Evolutionary conservation across 2,113 vertebrate genomes (phyloP), one percentile per base, ranked within the genome.

Genomic region (Oxygymnocypris stewartii): DNA sequence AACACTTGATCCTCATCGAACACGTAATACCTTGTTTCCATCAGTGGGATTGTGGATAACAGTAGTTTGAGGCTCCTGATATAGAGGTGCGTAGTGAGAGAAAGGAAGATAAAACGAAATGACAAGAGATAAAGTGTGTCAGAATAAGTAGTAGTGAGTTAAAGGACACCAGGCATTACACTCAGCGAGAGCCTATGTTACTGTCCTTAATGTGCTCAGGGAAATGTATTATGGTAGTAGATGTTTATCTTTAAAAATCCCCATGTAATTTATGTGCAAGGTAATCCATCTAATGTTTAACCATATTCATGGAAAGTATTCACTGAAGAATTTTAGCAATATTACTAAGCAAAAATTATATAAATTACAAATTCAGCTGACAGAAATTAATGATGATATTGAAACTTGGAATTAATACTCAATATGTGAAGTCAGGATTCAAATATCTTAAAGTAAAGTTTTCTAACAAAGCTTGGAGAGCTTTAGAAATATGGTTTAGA

Each of bases 41-140:
- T 99, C 98, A 95, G 95, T 91, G 20, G 98, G 97, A 90, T 99
- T 98, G 97, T 99, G 98, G 97, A 99, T 98, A 94, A 99, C 97
- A 90, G 98, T 99, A 92, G 97, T 97, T 96, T 99, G 98, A 95
- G 98, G 97, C 95, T 99, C 98, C 98, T 99, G 94, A 96, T 95
- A 92, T 16, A 94, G 95, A 95, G 94, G 92, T 88, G 31, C 40
- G n/a, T 5, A n/a, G 2, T 83, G 54, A 75, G 59, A 74, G 80
- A 75, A 59, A 59, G 49, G 16, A 75, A 57, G 83, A 78, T 82
- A 40, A 88, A 80, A 63, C 74, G 35, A 57, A 85, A 79, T 6
- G 77, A 75, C 44, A 63, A 86, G 54, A 10, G 28, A 51, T 65
- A 75, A 2, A 65, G 65, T 7, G 59, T 57, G 54, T 86, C 31